phyloP scores from a whole-genome alignment of 2,797 vertebrate genomes.

The Typhlichthys eigenmanni region DNA sequence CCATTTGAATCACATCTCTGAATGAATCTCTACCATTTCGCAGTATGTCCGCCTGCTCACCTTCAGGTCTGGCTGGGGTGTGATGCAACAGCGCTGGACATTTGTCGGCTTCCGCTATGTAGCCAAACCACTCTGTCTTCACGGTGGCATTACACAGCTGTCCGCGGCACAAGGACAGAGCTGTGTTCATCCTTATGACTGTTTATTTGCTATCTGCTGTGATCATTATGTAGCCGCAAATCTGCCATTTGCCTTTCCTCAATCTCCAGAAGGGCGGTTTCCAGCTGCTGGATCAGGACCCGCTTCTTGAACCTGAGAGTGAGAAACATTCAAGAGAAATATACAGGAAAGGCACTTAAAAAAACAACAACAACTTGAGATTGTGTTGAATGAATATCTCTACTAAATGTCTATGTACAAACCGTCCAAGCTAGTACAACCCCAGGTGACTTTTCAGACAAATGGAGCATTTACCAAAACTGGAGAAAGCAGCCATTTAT shows the following conservation, averaged over 20 bases:
- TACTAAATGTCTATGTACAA: background rate
- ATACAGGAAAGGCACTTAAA: background rate
- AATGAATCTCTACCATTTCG: slow-evolving; percentile 42
- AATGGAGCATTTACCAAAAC: background rate
- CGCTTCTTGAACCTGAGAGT: slow-evolving; percentile 93
- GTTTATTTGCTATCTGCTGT: slow-evolving; percentile 80
- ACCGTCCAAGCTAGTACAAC: background rate
- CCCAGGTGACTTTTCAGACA: background rate
- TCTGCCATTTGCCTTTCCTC: slow-evolving; percentile 74
- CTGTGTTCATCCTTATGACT: background rate
- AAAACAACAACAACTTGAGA: background rate
- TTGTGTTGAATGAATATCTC: background rate
- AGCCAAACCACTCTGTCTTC: slow-evolving; percentile 1
- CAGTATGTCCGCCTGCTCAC: slow-evolving; percentile 28
- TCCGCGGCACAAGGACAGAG: background rate
- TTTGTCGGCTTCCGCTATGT: slow-evolving; percentile 11
- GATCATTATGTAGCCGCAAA: slow-evolving; percentile 82
- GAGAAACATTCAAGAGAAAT: slow-evolving; percentile 14
- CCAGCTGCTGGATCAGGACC: slow-evolving; percentile 96
- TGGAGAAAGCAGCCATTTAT: background rate
- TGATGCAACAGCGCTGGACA: slow-evolving; percentile 46
- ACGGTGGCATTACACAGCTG: slow-evolving; percentile 7
- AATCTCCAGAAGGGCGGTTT: slow-evolving; percentile 84
- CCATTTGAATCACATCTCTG: slow-evolving; percentile 55
- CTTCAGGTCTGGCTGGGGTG: slow-evolving; percentile 35